Evolutionary conservation across 2,113 vertebrate species (phyloP), one percentile per base, ranked within the genome.

Genomic region (Ramphastos sulfuratus): DNA sequence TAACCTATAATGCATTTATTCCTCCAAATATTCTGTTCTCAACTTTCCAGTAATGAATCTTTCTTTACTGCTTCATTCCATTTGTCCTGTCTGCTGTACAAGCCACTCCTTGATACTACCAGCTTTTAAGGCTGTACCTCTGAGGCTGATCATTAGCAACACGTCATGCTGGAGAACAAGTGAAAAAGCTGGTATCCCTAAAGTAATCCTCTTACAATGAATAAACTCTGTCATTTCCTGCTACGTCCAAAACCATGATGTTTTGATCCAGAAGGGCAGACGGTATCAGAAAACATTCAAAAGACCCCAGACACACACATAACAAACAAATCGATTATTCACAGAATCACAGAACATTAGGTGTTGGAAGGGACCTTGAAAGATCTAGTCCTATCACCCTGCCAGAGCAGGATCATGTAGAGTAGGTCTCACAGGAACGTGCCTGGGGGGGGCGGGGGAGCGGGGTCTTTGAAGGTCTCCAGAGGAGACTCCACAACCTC

Each of bases 61-160:
- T 85, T 66, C 63, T 65, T 92, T 90, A 92, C 79, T 8, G 52
- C 87, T 94, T 85, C 85, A 90, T 77, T 8, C 73, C 69, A 81
- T 17, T 78, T 42, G 61, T 42, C 90, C 31, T 69, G 61, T 42
- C 58, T 67, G 77, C 86, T 74, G 65, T 56, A 67, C 70, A 71
- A 90, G 48, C 24, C 80, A 89, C 65, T 89, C 33, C 83, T 56
- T 64, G 61, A 70, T 39, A 50, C 77, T 63, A 92, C 14, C 61
- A 78, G 77, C 72, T 93, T 56, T 92, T 66, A 82, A 87, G 33
- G 66, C 33, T 85, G 59, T 58, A 80, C 60, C 67, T 94, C 90
- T 21, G 69, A 88, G 92, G 74, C 77, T 87, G 77, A 82, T 67
- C 42, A 71, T 75, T 71, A 90, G 70, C 13, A 1, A 82, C 81